A percentile compares a stretch with the other conserved stretches of the same genome.
These are phyloP conservation scores for Strongylocentrotus purpuratus DNA, from an alignment of 35 echinoderm and acorn worm genomes.

Conservation along the genomic window DNA sequence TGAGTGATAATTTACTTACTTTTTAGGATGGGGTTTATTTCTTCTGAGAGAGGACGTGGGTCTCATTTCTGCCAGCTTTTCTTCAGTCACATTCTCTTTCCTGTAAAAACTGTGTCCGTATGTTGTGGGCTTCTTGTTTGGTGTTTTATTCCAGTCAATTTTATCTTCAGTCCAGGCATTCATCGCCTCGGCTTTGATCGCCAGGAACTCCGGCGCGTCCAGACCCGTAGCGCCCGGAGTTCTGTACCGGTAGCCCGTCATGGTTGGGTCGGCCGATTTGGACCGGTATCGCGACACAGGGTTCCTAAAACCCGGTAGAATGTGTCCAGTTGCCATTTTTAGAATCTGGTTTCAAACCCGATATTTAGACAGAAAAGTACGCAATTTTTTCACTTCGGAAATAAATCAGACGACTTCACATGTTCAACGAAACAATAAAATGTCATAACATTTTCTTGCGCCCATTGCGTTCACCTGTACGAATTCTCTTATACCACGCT, in stretches of 20 bases:
- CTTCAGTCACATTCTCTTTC: conserved; percentile 60
- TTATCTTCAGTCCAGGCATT: conserved; percentile 84
- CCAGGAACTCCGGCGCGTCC: conserved; percentile 37
- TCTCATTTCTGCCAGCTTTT: conserved; percentile 56
- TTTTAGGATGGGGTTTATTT: conserved; percentile 97
- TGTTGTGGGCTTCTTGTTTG: conserved; percentile 84
- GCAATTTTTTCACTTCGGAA: not conserved
- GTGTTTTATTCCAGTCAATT: conserved; percentile 88
- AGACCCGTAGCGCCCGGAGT: not conserved
- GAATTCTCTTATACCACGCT: not conserved
- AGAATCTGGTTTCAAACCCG: not conserved
- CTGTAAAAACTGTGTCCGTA: conserved; percentile 88
- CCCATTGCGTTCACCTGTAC: not conserved
- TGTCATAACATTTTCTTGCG: not conserved
- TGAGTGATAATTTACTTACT: conserved; percentile 60
- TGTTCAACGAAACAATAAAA: not conserved
- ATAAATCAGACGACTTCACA: not conserved
- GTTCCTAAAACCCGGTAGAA: conserved; percentile 81
- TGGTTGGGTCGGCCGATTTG: conserved; percentile 88
- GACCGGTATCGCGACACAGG: conserved; percentile 81
- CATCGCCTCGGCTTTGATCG: conserved; percentile 67
- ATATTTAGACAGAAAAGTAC: not conserved
- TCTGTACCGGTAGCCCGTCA: conserved; percentile 82
- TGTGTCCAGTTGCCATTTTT: conserved; percentile 92
- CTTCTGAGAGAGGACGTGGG: conserved; percentile 88